These are phyloP conservation scores for Gisinianus flammeolus DNA, from an alignment of 2,888 invertebrate genomes.

Conservation along the genomic window DNA sequence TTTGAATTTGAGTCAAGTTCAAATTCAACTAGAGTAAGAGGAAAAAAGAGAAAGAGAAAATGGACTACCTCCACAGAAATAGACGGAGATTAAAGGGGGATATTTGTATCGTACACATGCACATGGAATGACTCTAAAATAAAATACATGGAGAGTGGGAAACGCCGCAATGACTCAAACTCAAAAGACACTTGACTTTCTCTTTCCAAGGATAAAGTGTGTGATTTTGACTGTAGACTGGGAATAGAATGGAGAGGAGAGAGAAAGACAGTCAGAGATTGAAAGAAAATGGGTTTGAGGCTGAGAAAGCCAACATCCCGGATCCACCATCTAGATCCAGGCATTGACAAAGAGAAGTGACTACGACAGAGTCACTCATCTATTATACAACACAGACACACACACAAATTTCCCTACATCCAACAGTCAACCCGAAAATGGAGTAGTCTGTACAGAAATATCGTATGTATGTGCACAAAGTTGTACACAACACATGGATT, in stretches of 20 bases:
- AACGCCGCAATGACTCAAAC: background rate
- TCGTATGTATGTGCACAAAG: background rate
- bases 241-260: background rate
- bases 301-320: too few species aligned
- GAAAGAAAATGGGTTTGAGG: constrained; percentile 6
- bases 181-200: constrained; percentile 8
- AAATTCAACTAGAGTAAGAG: too few species aligned
- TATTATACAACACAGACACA: background rate
- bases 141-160: too few species aligned
- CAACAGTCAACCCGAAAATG: too few species aligned
- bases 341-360: constrained; percentile 12
- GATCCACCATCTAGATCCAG: background rate
- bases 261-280: constrained; percentile 1
- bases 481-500: background rate
- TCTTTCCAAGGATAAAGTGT: too few species aligned
- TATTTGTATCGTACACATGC: too few species aligned
- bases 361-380: constrained; percentile 14
- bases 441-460: too few species aligned
- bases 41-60: too few species aligned
- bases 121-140: too few species aligned
- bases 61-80: too few species aligned
- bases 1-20: too few species aligned
- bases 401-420: background rate
- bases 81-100: too few species aligned
- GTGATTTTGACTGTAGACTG: background rate